Conservation (phyloP, 35 echinoderm and acorn worm species). For the Acanthaster planci region DNA sequence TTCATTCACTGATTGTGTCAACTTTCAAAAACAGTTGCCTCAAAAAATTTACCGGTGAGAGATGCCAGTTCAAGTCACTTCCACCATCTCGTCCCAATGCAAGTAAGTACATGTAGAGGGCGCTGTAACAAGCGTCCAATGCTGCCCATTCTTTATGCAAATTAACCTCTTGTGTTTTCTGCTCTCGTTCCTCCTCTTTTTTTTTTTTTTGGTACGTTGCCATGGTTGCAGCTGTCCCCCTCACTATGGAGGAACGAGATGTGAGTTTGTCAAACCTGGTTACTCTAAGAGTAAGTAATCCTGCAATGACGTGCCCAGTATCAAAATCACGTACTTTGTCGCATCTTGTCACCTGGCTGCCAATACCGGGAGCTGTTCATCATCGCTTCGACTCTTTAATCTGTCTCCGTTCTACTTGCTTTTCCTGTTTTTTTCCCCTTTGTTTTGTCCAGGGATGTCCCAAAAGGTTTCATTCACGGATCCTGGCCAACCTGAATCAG, state of each 20-base stretch:
- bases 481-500: too few relatives aligned
- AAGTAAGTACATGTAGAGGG: conserved; percentile 20
- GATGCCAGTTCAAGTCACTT: conserved; percentile 12
- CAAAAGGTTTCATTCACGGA: background rate
- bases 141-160: conserved; percentile 34
- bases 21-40: background rate
- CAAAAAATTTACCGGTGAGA: conserved; percentile 8
- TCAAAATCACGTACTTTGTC: conserved; percentile 42
- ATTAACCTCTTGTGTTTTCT: conserved; percentile 32
- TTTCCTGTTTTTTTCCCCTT: conserved; percentile 11
- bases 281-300: conserved; percentile 46
- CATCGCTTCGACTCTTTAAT: conserved; percentile 20
- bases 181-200: conserved; percentile 1
- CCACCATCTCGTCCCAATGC: conserved; percentile 1
- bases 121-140: background rate
- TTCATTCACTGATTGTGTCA: conserved; percentile 20
- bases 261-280: conserved; percentile 52
- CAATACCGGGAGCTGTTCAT: conserved; percentile 19
- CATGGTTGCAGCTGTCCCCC: conserved; percentile 48
- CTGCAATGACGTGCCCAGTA: conserved; percentile 27
- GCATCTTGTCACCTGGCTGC: conserved; percentile 42
- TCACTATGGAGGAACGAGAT: conserved; percentile 47
- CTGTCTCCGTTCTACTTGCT: conserved; percentile 31
- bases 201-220: conserved; percentile 45
- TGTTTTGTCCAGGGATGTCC: conserved; percentile 11